These are phyloP conservation scores for Capromys pilorides DNA, from an alignment of 2,797 vertebrate species.

Conservation along the genomic window DNA sequence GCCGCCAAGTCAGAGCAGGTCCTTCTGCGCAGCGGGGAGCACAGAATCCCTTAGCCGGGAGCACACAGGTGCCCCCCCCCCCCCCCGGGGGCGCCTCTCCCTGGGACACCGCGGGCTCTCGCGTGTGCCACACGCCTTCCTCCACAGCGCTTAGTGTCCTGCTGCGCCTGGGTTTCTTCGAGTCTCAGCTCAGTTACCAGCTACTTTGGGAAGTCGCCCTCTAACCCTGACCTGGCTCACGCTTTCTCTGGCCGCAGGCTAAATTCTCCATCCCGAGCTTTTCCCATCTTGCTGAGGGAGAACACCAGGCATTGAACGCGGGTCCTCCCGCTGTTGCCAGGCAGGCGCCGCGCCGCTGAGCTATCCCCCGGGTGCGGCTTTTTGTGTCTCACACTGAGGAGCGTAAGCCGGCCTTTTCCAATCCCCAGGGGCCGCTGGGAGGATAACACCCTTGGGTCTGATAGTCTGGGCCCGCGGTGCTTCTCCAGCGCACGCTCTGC, in stretches of 20 bases:
- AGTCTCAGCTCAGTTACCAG: neutral
- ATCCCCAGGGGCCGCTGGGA: too few species aligned
- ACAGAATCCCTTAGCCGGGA: too few species aligned
- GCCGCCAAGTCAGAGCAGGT: neutral
- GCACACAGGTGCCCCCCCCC: accelerated
- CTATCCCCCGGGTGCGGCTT: neutral
- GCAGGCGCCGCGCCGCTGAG: too few species aligned
- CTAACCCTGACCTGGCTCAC: too few species aligned
- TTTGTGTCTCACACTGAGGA: neutral
- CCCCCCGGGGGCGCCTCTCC: accelerated
- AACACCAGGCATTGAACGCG: too few species aligned
- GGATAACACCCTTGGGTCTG: too few species aligned
- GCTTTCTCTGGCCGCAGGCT: neutral
- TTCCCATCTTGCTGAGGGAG: too few species aligned
- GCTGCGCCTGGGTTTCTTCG: neutral
- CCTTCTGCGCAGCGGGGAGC: neutral
- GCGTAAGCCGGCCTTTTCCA: neutral
- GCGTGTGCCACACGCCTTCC: accelerated
- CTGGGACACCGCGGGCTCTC: accelerated
- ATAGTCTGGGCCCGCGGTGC: accelerated
- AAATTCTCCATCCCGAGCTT: neutral
- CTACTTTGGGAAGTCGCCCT: neutral
- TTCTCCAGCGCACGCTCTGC: accelerated
- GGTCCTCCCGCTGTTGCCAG: too few species aligned
- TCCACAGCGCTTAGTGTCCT: accelerated